Evolutionary conservation across 2,113 vertebrate genomes (phyloP).

Genomic region (Tichodroma muraria): DNA sequence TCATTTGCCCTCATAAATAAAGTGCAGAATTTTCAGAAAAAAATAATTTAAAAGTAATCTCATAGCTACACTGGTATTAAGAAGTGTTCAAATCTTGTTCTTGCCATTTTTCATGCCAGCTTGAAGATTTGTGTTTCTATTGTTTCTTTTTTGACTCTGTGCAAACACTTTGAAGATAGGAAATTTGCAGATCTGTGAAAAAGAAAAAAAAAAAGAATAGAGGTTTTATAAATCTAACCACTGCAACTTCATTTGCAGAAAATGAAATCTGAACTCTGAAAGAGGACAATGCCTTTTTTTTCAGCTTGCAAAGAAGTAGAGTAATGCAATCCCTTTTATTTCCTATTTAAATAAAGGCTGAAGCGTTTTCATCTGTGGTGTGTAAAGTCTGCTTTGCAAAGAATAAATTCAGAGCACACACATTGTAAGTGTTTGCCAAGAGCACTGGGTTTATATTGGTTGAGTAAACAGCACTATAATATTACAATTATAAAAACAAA

Average conservation of each 20-base stretch:
- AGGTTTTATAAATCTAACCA: conserved; percentile 62
- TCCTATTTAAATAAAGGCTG: conserved; percentile 66
- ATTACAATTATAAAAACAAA: conserved; percentile 56
- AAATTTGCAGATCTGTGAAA: conserved; percentile 37
- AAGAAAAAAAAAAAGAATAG: conserved; percentile 31
- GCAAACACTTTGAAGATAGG: conserved; percentile 40
- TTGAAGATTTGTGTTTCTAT: conserved; percentile 43
- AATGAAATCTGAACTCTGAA: conserved; percentile 67
- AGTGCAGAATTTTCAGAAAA: conserved; percentile 7
- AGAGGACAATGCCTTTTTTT: conserved; percentile 55
- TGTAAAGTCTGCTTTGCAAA: conserved; percentile 57
- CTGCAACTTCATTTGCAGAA: conserved; percentile 56
- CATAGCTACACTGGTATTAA: conserved; percentile 15
- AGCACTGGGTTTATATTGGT: conserved; percentile 30
- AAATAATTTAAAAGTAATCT: conserved; percentile 32
- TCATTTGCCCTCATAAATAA: not conserved
- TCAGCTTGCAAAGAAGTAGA: conserved; percentile 58
- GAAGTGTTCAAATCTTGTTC: conserved; percentile 20
- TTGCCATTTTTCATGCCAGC: conserved; percentile 4
- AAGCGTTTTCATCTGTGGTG: conserved; percentile 69
- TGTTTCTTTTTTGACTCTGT: conserved; percentile 51
- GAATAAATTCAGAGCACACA: conserved; percentile 43
- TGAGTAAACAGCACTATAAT: conserved; percentile 56
- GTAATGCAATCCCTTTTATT: conserved; percentile 71
- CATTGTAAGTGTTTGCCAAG: conserved; percentile 30